A percentile compares a stretch with the other conserved stretches of the same genome.
Evolutionary conservation across 2,888 invertebrate genomes (phyloP).

Genomic region (Cephus nigrinus): DNA sequence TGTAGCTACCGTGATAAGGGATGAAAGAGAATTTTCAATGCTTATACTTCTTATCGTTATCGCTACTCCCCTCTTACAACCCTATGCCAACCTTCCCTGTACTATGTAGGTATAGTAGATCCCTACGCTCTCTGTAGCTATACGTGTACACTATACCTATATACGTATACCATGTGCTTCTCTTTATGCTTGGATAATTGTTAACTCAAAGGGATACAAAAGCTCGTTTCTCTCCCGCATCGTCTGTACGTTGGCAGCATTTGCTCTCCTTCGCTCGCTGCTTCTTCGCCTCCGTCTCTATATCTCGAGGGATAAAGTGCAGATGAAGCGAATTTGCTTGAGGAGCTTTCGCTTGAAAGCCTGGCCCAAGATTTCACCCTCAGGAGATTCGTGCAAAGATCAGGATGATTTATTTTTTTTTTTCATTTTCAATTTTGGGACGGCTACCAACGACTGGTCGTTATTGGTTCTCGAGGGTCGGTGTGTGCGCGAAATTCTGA

Average conservation of each 20-base stretch:
- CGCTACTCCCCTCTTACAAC: background rate
- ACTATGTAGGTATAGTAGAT: background rate
- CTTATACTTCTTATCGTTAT: background rate
- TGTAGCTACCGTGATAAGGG: background rate
- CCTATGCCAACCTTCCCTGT: background rate
- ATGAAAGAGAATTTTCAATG: background rate
- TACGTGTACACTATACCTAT: background rate
- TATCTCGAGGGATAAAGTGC: background rate
- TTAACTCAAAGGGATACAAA: conserved; percentile 18
- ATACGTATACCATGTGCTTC: background rate
- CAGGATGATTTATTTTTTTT: background rate
- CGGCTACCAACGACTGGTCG: background rate
- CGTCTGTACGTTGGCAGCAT: background rate
- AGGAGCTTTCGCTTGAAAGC: background rate
- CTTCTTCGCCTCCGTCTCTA: background rate
- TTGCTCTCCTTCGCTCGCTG: background rate
- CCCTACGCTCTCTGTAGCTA: background rate
- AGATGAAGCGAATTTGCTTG: background rate
- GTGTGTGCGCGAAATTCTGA: background rate
- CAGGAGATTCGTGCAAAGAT: background rate
- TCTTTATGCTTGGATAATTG: conserved; percentile 28
- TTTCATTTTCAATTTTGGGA: background rate
- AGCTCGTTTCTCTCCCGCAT: conserved; percentile 7
- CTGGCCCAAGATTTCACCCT: background rate
- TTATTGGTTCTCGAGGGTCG: background rate